Evolutionary conservation across 2,888 invertebrate genomes (phyloP).

Genomic region (Trachelus tabidus): DNA sequence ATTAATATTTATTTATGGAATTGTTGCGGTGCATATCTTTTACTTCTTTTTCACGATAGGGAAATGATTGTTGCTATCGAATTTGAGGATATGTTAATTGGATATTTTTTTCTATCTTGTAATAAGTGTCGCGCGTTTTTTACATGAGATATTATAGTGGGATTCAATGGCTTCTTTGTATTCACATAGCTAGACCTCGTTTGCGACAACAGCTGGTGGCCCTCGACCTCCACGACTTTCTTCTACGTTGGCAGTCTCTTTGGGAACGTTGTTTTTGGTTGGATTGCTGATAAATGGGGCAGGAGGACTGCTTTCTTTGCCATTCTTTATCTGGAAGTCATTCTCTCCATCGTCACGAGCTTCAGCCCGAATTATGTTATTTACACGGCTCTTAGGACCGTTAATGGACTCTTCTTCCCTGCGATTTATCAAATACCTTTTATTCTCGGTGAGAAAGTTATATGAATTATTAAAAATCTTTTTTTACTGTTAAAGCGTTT

Average conservation of each 20-base stretch:
- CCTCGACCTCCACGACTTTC: constrained; percentile 73
- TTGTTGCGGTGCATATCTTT: not conserved
- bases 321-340: constrained; percentile 73
- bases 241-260: constrained; percentile 78
- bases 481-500: not conserved
- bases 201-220: constrained; percentile 74
- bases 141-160: not conserved
- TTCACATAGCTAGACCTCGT: constrained; percentile 72
- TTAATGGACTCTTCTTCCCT: constrained; percentile 76
- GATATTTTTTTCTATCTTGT: not conserved
- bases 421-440: constrained; percentile 77
- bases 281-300: constrained; percentile 77
- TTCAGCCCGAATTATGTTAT: constrained; percentile 72
- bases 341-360: constrained; percentile 72
- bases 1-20: not conserved
- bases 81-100: not conserved
- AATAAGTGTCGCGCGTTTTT: not conserved
- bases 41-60: not conserved
- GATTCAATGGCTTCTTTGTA: constrained; percentile 59
- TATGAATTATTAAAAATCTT: not conserved
- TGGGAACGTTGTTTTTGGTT: constrained; percentile 76
- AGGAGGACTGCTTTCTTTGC: constrained; percentile 73
- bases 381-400: constrained; percentile 71
- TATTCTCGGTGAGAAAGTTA: constrained; percentile 68
- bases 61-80: not conserved